These are phyloP conservation scores for Crossocerus cetratus DNA, from an alignment of 2,888 invertebrate genomes.

Conservation along the genomic window DNA sequence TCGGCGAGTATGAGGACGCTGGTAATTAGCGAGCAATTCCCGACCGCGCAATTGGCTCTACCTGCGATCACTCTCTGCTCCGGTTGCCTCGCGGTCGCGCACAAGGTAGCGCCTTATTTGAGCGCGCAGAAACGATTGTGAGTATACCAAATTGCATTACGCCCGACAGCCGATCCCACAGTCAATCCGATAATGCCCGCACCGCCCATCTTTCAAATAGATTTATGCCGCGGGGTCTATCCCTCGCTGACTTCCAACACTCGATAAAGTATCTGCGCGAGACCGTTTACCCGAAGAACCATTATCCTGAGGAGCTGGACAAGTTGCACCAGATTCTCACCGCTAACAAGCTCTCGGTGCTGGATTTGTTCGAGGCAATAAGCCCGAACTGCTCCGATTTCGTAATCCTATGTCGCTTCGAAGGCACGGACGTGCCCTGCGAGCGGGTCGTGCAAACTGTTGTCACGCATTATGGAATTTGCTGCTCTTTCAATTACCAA, in stretches of 20 bases:
- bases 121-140: slow-evolving; percentile 49
- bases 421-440: slow-evolving; percentile 55
- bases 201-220: slow-evolving; percentile 31
- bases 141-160: slow-evolving; percentile 12
- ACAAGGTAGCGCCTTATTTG: slow-evolving; percentile 48
- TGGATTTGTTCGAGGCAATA: slow-evolving; percentile 52
- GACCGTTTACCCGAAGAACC: slow-evolving; percentile 50
- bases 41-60: slow-evolving; percentile 54
- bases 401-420: slow-evolving; percentile 58
- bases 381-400: slow-evolving; percentile 61
- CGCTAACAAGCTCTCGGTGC: slow-evolving; percentile 49
- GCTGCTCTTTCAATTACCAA: slow-evolving; percentile 62
- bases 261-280: slow-evolving; percentile 53
- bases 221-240: slow-evolving; percentile 44
- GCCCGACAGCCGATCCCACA: not conserved
- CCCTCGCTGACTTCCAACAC: slow-evolving; percentile 41
- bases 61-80: slow-evolving; percentile 63
- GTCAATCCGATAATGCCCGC: not conserved
- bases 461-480: slow-evolving; percentile 56
- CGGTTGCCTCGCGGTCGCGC: slow-evolving; percentile 45
- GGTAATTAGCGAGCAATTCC: slow-evolving; percentile 60
- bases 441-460: slow-evolving; percentile 44
- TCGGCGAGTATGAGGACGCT: slow-evolving; percentile 61
- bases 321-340: slow-evolving; percentile 51
- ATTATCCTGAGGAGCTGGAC: slow-evolving; percentile 42